Evolutionary conservation across 2,113 vertebrate genomes (phyloP).

Genomic region (Phalacrocorax brasilianus): DNA sequence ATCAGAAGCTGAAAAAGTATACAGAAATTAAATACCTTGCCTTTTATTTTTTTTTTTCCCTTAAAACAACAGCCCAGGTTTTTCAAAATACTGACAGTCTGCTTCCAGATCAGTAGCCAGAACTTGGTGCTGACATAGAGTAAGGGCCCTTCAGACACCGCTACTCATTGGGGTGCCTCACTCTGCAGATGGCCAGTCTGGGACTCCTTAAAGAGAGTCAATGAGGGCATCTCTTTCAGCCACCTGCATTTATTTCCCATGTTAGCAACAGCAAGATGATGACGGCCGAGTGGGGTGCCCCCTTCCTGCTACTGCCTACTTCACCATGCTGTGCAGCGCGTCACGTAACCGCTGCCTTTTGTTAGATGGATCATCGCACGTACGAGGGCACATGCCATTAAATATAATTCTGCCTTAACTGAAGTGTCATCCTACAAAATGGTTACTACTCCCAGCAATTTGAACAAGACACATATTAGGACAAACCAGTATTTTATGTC

Average conservation of each 20-base stretch:
- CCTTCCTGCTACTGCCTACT: background rate
- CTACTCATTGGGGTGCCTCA: background rate
- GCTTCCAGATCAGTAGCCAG: background rate
- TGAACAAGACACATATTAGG: background rate
- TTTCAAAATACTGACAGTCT: background rate
- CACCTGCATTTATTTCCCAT: background rate
- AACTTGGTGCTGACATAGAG: background rate
- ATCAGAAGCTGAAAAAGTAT: background rate
- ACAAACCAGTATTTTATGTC: conserved; percentile 16
- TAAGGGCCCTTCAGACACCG: background rate
- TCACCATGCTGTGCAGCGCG: background rate
- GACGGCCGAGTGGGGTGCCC: background rate
- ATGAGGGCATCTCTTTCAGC: background rate
- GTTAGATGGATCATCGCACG: background rate
- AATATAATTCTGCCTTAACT: background rate
- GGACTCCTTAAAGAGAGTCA: background rate
- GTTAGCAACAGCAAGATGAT: background rate
- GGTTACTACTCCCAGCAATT: background rate
- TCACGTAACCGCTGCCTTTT: background rate
- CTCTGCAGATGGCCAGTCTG: background rate
- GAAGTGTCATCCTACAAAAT: background rate
- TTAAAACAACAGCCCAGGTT: background rate
- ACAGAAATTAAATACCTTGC: background rate
- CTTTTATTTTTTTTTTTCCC: background rate
- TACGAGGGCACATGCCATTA: background rate